Conservation (phyloP, 2,113 vertebrate genomes). For the Callipepla squamata region DNA sequence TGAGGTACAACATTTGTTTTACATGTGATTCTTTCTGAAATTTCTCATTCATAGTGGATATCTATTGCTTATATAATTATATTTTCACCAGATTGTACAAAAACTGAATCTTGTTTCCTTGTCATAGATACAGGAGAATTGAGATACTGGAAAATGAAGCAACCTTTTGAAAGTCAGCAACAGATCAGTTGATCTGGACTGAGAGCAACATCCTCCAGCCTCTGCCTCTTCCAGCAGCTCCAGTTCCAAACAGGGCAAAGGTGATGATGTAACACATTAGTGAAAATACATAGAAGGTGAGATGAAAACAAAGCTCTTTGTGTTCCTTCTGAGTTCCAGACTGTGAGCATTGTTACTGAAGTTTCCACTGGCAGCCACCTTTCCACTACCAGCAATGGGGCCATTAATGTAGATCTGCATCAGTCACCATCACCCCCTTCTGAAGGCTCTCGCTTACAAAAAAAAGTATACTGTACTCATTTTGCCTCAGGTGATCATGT, state of each 20-base stretch:
- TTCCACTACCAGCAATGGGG: neutral
- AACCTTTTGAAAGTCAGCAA: neutral
- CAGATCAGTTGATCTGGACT: neutral
- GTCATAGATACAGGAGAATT: neutral
- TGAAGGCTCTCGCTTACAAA: neutral
- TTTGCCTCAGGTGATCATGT: neutral
- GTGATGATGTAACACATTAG: neutral
- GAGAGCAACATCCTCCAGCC: neutral
- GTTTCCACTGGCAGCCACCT: neutral
- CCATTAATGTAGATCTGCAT: fast-evolving
- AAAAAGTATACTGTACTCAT: neutral
- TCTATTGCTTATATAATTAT: neutral
- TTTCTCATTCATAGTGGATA: neutral
- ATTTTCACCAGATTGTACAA: neutral
- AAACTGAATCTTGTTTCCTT: neutral
- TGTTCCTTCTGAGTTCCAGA: neutral
- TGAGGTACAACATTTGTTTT: conserved; percentile 3
- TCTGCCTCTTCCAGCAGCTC: neutral
- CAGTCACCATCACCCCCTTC: neutral
- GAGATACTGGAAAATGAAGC: neutral
- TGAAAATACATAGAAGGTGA: fast-evolving
- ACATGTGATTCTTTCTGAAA: neutral
- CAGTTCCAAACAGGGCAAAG: neutral
- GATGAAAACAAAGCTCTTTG: neutral
- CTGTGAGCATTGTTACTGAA: neutral